Conservation (phyloP, 1,140 invertebrate species). For the Eueides isabella region DNA sequence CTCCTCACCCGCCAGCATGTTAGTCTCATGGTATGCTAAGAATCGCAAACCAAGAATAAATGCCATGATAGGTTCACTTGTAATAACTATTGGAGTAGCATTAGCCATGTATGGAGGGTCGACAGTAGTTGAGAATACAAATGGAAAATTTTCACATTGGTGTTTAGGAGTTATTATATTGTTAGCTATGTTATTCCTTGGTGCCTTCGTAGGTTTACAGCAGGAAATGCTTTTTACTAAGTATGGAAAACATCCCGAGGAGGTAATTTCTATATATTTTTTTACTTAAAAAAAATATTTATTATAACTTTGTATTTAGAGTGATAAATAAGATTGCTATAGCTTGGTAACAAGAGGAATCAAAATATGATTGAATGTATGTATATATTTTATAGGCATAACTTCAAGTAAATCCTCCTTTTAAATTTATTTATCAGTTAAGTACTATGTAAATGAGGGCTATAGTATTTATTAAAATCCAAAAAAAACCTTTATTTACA, state of each 20-base stretch:
- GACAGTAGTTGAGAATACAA: slow-evolving; percentile 51
- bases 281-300: too few species aligned
- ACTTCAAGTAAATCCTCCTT: neutral
- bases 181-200: slow-evolving; percentile 61
- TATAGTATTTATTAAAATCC: too few species aligned
- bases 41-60: slow-evolving; percentile 60
- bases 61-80: slow-evolving; percentile 66
- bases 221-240: slow-evolving; percentile 68
- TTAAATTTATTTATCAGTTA: neutral
- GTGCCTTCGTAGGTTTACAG: slow-evolving; percentile 70
- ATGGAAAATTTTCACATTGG: slow-evolving; percentile 63
- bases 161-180: slow-evolving; percentile 68
- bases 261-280: slow-evolving; percentile 47
- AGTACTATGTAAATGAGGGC: neutral
- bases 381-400: neutral
- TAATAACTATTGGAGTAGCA: slow-evolving; percentile 67
- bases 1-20: slow-evolving; percentile 71
- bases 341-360: too few species aligned
- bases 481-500: too few species aligned
- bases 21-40: slow-evolving; percentile 69
- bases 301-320: neutral
- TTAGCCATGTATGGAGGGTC: slow-evolving; percentile 72
- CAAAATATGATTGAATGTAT: too few species aligned
- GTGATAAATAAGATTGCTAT: too few species aligned
- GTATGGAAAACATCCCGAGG: slow-evolving; percentile 73